Base-by-base conservation (phyloP, 2,888 invertebrate genomes). In the Cantharis nigra region DNA sequence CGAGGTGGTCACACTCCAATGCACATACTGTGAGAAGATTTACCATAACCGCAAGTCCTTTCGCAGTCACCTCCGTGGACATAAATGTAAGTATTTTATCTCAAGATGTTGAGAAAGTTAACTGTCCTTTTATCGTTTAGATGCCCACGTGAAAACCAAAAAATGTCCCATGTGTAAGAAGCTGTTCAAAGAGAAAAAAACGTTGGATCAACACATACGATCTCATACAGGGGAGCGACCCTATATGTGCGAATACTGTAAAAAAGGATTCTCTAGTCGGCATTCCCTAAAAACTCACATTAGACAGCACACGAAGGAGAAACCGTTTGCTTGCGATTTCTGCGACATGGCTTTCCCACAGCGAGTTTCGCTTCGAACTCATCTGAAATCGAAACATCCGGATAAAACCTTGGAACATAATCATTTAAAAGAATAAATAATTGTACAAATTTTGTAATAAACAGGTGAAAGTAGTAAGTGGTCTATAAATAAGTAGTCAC, bases 291-390 rank as follows among this genome's bases (percentile, higher is more conserved):
- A 79, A 30, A 77, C 73, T 4, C 79, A 79, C 63, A 70, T 23
- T 18, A 30, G 79, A 9, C 72, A 71, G 20, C 79, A 79, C 30
- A 79, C 79, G 1, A 77, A 79, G 14, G 79, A 79, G 74, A 79
- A 67, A 63, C 79, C 79, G 5, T 79, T 71, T 26, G 70, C 63
- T 71, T 79, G 79, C 63, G 72, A 75, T 26, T 75, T 63, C 62
- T 79, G 79, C 49, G 49, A 72, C 3, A 71, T 65, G 67, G 77
- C 73, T 7, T 79, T 79, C 73, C 72, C 72, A 1, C 79, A 79
- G n/a, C 73, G 20, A 20, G 20, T 20, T 20, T 20, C 20, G 1
- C 20, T 79, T n/a, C 49, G 28, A 18, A 75, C 77, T 0, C 79
- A 79, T 67, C 20, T 77, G 10, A 74, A 75, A 69, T 77, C 75